Evolutionary conservation across 2,797 vertebrate species (phyloP).

Genomic region (Pipistrellus pipistrellus): DNA sequence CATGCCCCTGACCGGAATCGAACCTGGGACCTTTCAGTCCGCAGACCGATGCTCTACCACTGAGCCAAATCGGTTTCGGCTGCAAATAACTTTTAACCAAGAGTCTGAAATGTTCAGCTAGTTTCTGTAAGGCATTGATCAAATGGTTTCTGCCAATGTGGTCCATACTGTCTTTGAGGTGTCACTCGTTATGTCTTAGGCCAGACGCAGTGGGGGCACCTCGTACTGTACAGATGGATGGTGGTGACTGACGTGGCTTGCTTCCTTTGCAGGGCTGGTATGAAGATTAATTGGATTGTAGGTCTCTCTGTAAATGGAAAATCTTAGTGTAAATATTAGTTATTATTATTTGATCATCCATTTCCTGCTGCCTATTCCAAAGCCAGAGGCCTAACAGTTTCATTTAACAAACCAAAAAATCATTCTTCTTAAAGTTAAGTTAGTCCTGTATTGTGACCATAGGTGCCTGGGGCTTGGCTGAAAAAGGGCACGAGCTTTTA

Average conservation of each 20-base stretch:
- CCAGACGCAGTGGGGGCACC: not conserved
- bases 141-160: not conserved
- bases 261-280: not conserved
- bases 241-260: not conserved
- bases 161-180: not conserved
- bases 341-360: not conserved
- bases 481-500: not conserved
- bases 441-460: not conserved
- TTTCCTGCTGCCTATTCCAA: not conserved
- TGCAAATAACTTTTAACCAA: not conserved
- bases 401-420: constrained; percentile 8
- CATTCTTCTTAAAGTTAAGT: not conserved
- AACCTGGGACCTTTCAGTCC: too few relatives aligned
- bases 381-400: not conserved
- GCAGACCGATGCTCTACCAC: too few relatives aligned
- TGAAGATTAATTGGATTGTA: not conserved
- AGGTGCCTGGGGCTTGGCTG: not conserved
- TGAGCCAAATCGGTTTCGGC: too few relatives aligned
- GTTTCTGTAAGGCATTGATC: not conserved
- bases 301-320: not conserved
- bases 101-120: not conserved
- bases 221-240: not conserved
- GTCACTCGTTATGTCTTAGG: not conserved
- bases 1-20: too few relatives aligned
- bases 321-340: not conserved